A percentile compares a stretch with the other conserved stretches of the same genome.
These are phyloP conservation scores for Chymomyza fuscimana DNA, from an alignment of 2,888 invertebrate genomes.

Conservation along the genomic window DNA sequence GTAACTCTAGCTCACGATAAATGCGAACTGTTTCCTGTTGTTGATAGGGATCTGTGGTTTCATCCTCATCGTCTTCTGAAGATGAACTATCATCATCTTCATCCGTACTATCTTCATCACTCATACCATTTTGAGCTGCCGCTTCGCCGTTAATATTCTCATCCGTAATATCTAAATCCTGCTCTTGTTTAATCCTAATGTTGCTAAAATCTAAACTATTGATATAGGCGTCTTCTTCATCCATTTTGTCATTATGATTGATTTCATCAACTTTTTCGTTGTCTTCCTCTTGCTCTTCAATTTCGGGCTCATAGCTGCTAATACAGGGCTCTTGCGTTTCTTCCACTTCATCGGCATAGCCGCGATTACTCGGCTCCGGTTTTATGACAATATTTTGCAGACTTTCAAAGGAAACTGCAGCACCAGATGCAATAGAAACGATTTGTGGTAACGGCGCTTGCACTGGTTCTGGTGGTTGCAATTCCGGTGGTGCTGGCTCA, in stretches of 20 bases:
- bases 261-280: slow-evolving; percentile 50
- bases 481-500: slow-evolving; percentile 3
- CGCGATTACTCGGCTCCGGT: slow-evolving; percentile 68
- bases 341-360: slow-evolving; percentile 62
- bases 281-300: not conserved
- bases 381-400: slow-evolving; percentile 56
- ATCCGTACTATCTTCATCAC: slow-evolving; percentile 26
- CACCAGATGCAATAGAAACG: slow-evolving; percentile 59
- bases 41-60: slow-evolving; percentile 31
- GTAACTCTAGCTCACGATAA: slow-evolving; percentile 63
- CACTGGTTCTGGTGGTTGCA: not conserved
- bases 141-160: slow-evolving; percentile 37
- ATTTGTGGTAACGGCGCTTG: slow-evolving; percentile 53
- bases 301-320: not conserved
- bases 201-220: slow-evolving; percentile 69
- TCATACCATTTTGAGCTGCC: slow-evolving; percentile 35
- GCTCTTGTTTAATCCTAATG: slow-evolving; percentile 75
- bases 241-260: slow-evolving; percentile 54
- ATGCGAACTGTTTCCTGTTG: slow-evolving; percentile 43
- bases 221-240: slow-evolving; percentile 58
- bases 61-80: slow-evolving; percentile 59
- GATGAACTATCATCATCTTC: slow-evolving; percentile 50
- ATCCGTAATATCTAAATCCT: slow-evolving; percentile 71
- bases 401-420: slow-evolving; percentile 38
- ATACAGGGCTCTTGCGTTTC: not conserved